phyloP scores from a whole-genome alignment of 2,888 invertebrate species.

The Catocala nupta region DNA sequence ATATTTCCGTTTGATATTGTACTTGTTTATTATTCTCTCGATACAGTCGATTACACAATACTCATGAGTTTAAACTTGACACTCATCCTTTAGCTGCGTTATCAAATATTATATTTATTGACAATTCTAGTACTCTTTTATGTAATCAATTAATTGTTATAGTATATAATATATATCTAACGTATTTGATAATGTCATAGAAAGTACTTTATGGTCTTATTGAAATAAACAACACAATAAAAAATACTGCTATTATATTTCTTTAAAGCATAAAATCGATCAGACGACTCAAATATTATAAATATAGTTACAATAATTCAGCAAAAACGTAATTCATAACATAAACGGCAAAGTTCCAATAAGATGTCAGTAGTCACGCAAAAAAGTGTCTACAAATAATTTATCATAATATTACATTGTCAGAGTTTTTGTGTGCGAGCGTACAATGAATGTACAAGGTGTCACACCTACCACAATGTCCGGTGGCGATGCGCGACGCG shows the following conservation, averaged over 20 bases:
- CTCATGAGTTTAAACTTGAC: conserved; percentile 41
- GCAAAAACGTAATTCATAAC: conserved; percentile 23
- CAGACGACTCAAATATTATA: background rate
- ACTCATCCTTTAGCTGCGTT: background rate
- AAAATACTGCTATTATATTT: background rate
- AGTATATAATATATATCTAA: too few species aligned
- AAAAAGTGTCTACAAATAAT: conserved; percentile 45
- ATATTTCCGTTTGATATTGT: conserved; percentile 81
- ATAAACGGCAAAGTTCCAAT: conserved; percentile 40
- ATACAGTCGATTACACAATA: conserved; percentile 65
- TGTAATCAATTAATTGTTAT: too few species aligned
- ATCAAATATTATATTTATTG: too few species aligned
- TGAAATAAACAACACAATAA: too few species aligned
- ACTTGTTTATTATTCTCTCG: conserved; percentile 67
- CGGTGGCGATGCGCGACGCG: conserved; percentile 54
- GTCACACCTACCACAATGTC: conserved; percentile 72
- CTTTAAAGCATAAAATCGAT: background rate
- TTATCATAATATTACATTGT: conserved; percentile 48
- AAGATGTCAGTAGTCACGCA: conserved; percentile 49
- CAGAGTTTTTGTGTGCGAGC: conserved; percentile 49
- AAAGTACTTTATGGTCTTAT: too few species aligned
- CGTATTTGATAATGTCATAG: too few species aligned
- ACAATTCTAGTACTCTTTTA: too few species aligned
- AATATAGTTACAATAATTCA: conserved; percentile 7
- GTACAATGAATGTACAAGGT: conserved; percentile 61